phyloP scores from a whole-genome alignment of 2,113 vertebrate genomes.

The Sinocyclocheilus grahami region DNA sequence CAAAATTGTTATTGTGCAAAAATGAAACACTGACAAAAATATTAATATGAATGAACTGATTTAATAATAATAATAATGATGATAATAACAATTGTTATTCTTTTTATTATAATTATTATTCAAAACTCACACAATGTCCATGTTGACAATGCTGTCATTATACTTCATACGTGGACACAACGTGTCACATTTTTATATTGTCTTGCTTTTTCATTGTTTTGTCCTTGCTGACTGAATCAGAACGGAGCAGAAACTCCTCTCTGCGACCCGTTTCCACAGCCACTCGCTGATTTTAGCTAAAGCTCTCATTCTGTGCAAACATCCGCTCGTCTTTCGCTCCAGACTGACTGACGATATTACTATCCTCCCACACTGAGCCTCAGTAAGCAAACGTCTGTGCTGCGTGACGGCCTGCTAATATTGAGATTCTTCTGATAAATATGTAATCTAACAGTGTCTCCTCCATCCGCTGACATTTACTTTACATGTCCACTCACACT shows the following conservation, averaged over 20 bases:
- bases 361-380: slow-evolving; percentile 18
- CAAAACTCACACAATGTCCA: neutral
- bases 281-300: neutral
- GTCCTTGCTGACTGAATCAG: neutral
- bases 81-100: too few relatives aligned
- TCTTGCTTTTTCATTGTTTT: neutral
- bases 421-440: slow-evolving; percentile 42
- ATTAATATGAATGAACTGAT: too few relatives aligned
- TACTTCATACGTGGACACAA: neutral
- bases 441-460: neutral
- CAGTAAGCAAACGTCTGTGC: slow-evolving; percentile 34
- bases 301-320: neutral
- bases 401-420: neutral
- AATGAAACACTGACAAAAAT: too few relatives aligned
- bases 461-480: neutral
- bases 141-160: neutral
- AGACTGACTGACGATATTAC: neutral
- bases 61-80: too few relatives aligned
- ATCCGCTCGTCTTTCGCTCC: too few relatives aligned
- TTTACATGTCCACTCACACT: neutral
- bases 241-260: neutral
- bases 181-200: neutral
- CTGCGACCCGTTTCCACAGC: neutral
- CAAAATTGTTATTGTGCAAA: too few relatives aligned
- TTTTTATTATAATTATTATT: too few relatives aligned